Evolutionary conservation across 2,888 invertebrate species (phyloP).

Genomic region (Ormyrus labotus): DNA sequence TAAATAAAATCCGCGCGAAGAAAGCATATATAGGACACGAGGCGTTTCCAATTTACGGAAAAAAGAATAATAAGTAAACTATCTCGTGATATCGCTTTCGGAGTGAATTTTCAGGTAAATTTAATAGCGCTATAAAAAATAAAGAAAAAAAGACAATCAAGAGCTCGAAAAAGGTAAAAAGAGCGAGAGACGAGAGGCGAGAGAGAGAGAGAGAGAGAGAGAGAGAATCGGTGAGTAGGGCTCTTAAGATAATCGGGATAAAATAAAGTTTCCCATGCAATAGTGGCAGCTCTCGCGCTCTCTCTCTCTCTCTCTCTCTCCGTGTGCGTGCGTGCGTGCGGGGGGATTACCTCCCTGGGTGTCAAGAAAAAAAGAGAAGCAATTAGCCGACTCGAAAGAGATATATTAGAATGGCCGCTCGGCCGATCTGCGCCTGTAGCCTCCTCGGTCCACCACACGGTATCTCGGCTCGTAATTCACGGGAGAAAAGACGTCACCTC

Average conservation of each 20-base stretch:
- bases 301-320: background rate
- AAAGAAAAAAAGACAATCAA: background rate
- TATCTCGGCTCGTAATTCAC: constrained; percentile 63
- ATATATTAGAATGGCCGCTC: constrained; percentile 66
- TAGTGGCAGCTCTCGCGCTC: constrained; percentile 5
- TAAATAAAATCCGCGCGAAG: constrained; percentile 7
- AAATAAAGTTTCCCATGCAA: constrained; percentile 57
- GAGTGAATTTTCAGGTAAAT: constrained; percentile 55
- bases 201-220: constrained; percentile 8
- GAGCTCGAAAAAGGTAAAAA: background rate
- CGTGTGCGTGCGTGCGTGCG: background rate
- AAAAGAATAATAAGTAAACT: constrained; percentile 22
- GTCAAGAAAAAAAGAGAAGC: constrained; percentile 58
- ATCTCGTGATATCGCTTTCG: constrained; percentile 16
- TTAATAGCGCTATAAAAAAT: constrained; percentile 33
- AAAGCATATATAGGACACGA: background rate
- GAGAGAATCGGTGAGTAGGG: constrained; percentile 46
- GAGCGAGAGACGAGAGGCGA: constrained; percentile 1
- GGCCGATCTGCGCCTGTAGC: background rate
- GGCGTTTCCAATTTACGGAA: constrained; percentile 43
- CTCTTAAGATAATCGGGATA: constrained; percentile 58
- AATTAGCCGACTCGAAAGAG: constrained; percentile 60
- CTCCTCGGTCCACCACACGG: background rate
- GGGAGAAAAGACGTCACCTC: constrained; percentile 60
- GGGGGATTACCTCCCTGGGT: constrained; percentile 56